Conservation (phyloP, 2,888 invertebrate species). For the Hecatera dysodea region DNA sequence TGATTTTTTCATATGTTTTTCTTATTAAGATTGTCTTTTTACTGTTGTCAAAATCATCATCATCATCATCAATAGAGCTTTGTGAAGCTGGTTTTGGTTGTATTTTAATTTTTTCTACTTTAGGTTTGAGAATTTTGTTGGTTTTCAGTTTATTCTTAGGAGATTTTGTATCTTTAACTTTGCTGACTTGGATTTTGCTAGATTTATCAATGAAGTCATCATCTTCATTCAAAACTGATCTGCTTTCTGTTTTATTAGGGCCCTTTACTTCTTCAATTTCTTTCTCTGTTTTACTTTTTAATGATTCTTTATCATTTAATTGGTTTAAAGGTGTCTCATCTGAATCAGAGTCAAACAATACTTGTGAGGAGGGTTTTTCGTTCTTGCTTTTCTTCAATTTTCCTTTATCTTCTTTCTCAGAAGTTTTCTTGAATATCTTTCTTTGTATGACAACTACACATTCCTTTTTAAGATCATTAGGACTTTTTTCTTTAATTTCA, state of each 20-base stretch:
- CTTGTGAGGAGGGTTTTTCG: constrained; percentile 68
- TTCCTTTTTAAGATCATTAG: constrained; percentile 85
- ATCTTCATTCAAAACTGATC: constrained; percentile 65
- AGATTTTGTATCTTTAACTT: constrained; percentile 67
- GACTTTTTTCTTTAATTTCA: constrained; percentile 72
- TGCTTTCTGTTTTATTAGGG: not conserved
- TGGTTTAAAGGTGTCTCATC: constrained; percentile 81
- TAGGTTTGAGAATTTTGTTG: constrained; percentile 57
- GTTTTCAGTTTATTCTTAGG: constrained; percentile 69
- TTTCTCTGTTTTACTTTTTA: constrained; percentile 25
- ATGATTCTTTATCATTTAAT: constrained; percentile 71
- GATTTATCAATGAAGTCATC: constrained; percentile 75
- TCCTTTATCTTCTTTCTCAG: constrained; percentile 27
- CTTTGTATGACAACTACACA: constrained; percentile 86
- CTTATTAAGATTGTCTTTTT: constrained; percentile 82
- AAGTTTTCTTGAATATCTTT: constrained; percentile 79
- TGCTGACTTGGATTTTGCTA: constrained; percentile 49
- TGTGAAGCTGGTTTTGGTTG: constrained; percentile 69
- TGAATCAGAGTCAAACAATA: constrained; percentile 80
- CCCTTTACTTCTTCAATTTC: constrained; percentile 3
- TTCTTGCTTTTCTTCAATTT: constrained; percentile 45
- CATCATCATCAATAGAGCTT: constrained; percentile 80
- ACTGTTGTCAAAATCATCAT: constrained; percentile 77
- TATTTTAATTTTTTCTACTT: constrained; percentile 45
- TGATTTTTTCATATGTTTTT: constrained; percentile 82